These are phyloP conservation scores for Carcina quercana DNA, from an alignment of 2,888 invertebrate species.

Conservation along the genomic window DNA sequence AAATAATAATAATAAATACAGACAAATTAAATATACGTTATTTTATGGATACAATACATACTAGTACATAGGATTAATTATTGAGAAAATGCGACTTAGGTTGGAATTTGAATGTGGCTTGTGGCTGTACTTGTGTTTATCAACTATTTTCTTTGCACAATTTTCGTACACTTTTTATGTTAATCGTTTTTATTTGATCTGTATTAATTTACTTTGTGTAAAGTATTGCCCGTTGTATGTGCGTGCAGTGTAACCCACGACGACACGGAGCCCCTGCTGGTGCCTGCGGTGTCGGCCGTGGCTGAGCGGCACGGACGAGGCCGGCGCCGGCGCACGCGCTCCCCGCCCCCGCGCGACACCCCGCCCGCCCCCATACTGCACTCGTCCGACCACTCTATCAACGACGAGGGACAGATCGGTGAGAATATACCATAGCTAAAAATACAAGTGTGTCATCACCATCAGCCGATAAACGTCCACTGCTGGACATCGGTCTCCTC, in stretches of 20 bases:
- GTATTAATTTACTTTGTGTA: neutral
- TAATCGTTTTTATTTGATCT: neutral
- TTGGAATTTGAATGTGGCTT: neutral
- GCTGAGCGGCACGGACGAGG: conserved; percentile 24
- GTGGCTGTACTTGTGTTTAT: too few relatives aligned
- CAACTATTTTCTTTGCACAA: neutral
- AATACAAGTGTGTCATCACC: too few relatives aligned
- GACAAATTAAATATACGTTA: too few relatives aligned
- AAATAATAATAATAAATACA: neutral
- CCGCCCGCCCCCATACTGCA: conserved; percentile 32
- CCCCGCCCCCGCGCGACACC: conserved; percentile 11
- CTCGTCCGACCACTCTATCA: conserved; percentile 60
- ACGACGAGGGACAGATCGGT: conserved; percentile 31
- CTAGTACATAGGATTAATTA: too few relatives aligned
- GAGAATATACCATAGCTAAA: neutral
- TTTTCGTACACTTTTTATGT: neutral
- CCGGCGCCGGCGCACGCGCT: conserved; percentile 10
- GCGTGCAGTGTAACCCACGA: conserved; percentile 6
- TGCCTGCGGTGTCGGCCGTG: conserved; percentile 11
- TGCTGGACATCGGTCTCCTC: too few relatives aligned
- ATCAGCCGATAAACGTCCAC: too few relatives aligned
- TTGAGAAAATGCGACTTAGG: too few relatives aligned
- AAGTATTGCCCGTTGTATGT: neutral
- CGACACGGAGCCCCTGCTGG: conserved; percentile 28
- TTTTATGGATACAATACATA: too few relatives aligned